Percentiles rank a stretch among this genome's conserved stretches.
Evolutionary conservation across 2,797 vertebrate species (phyloP).

Genomic region (Darevskia nairensis): DNA sequence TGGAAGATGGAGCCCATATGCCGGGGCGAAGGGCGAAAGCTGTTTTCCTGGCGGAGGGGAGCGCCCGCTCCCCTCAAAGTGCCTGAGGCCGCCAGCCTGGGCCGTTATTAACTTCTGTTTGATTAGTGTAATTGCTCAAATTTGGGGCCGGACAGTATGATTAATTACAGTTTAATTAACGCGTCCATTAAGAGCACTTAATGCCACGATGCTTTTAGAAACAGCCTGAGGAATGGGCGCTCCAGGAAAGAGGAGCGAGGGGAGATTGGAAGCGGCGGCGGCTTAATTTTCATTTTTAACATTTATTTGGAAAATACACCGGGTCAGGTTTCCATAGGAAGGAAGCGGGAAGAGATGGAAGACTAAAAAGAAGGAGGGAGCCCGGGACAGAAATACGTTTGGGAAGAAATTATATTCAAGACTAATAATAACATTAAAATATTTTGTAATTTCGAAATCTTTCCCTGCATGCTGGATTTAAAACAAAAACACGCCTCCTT

Average conservation of each 20-base stretch:
- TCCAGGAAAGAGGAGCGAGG: background rate
- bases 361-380: background rate
- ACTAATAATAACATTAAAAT: too few relatives aligned
- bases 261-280: background rate
- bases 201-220: conserved; percentile 69
- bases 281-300: background rate
- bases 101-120: conserved; percentile 87
- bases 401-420: background rate
- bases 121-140: conserved; percentile 87
- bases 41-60: conserved; percentile 30
- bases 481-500: too few relatives aligned
- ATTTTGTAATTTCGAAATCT: too few relatives aligned
- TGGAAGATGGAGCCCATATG: conserved; percentile 53
- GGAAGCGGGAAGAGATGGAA: background rate
- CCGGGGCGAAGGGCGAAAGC: conserved; percentile 59
- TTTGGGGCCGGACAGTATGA: conserved; percentile 85
- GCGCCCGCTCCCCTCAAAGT: conserved; percentile 63
- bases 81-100: conserved; percentile 79
- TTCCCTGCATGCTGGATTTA: background rate
- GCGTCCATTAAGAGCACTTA: conserved; percentile 83
- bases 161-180: conserved; percentile 92
- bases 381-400: too few relatives aligned
- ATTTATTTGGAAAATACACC: background rate
- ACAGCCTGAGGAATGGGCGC: conserved; percentile 55
- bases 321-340: background rate